These are phyloP conservation scores for Battus philenor DNA, from an alignment of 1,140 invertebrate genomes.

Conservation along the genomic window DNA sequence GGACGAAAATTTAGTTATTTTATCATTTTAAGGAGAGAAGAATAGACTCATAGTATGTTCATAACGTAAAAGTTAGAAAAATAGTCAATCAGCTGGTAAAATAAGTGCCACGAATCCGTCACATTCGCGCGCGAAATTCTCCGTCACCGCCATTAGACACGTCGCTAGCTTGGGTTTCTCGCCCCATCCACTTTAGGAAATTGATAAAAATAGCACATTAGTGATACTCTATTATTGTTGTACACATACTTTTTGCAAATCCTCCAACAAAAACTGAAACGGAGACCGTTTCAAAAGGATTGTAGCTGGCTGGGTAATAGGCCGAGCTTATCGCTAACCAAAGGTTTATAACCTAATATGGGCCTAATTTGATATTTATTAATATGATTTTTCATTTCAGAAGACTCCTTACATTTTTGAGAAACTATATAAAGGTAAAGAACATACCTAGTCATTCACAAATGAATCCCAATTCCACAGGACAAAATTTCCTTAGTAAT, in stretches of 20 bases:
- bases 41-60: slow-evolving; percentile 34
- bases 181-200: slow-evolving; percentile 66
- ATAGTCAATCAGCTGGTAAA: slow-evolving; percentile 54
- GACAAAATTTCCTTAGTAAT: slow-evolving; percentile 48
- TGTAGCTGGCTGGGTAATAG: slow-evolving; percentile 51
- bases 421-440: slow-evolving; percentile 26
- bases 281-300: slow-evolving; percentile 24
- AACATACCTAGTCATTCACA: slow-evolving; percentile 72
- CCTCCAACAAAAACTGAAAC: slow-evolving; percentile 28
- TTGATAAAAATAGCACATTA: slow-evolving; percentile 67
- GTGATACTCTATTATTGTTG: slow-evolving; percentile 32
- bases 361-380: slow-evolving; percentile 30
- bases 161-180: slow-evolving; percentile 71
- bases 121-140: slow-evolving; percentile 75
- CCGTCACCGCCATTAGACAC: slow-evolving; percentile 75
- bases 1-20: slow-evolving; percentile 25
- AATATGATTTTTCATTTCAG: slow-evolving; percentile 13
- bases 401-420: slow-evolving; percentile 26
- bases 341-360: slow-evolving; percentile 67
- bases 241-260: slow-evolving; percentile 29
- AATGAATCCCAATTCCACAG: slow-evolving; percentile 49
- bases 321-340: slow-evolving; percentile 60
- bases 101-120: slow-evolving; percentile 74
- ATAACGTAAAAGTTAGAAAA: slow-evolving; percentile 35
- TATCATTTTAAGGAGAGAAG: slow-evolving; percentile 31